Percentiles rank a stretch among this genome's conserved stretches.
Evolutionary conservation across 2,113 vertebrate species (phyloP).

Genomic region (Gobio gobio): DNA sequence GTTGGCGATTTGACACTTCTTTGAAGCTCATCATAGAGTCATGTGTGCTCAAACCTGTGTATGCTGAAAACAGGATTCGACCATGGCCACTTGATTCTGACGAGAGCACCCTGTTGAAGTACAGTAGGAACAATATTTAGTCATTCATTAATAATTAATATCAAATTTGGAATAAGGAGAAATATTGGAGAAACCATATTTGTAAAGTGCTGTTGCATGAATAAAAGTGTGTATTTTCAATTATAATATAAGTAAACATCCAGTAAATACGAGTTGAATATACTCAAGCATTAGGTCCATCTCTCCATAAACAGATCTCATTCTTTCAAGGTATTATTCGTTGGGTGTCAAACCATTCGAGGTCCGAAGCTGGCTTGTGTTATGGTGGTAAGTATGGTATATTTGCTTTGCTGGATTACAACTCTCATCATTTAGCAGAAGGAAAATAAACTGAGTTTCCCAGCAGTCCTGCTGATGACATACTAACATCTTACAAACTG

Average conservation of each 20-base stretch:
- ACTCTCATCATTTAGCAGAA: slow-evolving; percentile 65
- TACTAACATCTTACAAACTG: slow-evolving; percentile 66
- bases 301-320: neutral
- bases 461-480: slow-evolving; percentile 66
- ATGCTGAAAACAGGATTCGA: neutral
- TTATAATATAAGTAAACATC: neutral
- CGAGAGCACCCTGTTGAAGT: neutral
- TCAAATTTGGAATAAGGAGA: neutral
- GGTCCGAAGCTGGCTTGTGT: slow-evolving; percentile 4
- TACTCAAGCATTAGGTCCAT: neutral
- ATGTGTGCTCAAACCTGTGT: neutral
- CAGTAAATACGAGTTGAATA: neutral
- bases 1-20: neutral
- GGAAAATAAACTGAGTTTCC: slow-evolving; percentile 71
- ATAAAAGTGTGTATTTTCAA: neutral
- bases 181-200: neutral
- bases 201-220: neutral
- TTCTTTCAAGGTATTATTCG: slow-evolving; percentile 10
- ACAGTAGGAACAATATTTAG: neutral
- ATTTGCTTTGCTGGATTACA: slow-evolving; percentile 70
- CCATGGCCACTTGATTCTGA: neutral
- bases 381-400: slow-evolving; percentile 72
- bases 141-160: neutral
- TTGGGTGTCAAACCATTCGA: neutral
- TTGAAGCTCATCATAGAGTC: neutral